These are phyloP conservation scores for Dinoponera quadriceps DNA, from an alignment of 1,140 invertebrate genomes.

Conservation along the genomic window DNA sequence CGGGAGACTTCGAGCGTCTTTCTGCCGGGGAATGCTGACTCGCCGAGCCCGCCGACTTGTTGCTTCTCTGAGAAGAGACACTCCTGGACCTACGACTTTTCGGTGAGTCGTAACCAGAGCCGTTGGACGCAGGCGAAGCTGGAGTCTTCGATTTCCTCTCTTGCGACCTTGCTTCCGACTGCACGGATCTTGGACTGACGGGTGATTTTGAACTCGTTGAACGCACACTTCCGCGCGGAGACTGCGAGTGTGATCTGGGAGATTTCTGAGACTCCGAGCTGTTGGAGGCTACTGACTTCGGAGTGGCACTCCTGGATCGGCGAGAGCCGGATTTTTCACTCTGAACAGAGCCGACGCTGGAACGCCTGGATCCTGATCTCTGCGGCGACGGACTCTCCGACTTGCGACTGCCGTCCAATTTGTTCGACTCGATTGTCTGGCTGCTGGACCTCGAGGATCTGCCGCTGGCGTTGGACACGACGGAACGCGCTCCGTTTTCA, in stretches of 20 bases:
- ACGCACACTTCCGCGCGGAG: conserved; percentile 71
- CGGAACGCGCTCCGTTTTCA: conserved; percentile 68
- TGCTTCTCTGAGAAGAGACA: conserved; percentile 51
- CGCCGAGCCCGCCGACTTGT: conserved; percentile 60
- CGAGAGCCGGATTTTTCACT: conserved; percentile 77
- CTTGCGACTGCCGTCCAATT: conserved; percentile 65
- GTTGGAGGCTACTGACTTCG: conserved; percentile 74
- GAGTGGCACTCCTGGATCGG: conserved; percentile 79
- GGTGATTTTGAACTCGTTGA: conserved; percentile 76
- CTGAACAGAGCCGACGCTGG: conserved; percentile 77
- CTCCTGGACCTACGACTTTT: conserved; percentile 74
- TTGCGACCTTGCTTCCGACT: conserved; percentile 60
- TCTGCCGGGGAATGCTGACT: conserved; percentile 78
- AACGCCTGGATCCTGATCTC: conserved; percentile 77
- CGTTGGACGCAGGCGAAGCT: conserved; percentile 74
- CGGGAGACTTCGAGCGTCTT: conserved; percentile 87
- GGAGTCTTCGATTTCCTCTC: conserved; percentile 76
- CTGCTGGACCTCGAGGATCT: conserved; percentile 74
- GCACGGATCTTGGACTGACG: conserved; percentile 67
- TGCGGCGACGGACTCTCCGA: conserved; percentile 78
- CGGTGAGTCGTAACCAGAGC: conserved; percentile 59
- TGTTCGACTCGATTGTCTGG: conserved; percentile 78
- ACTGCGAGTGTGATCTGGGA: conserved; percentile 73
- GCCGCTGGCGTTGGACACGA: conserved; percentile 78
- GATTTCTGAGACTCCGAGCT: conserved; percentile 82